phyloP scores from a whole-genome alignment of 1,140 invertebrate species.

The Lepidurus couesii region DNA sequence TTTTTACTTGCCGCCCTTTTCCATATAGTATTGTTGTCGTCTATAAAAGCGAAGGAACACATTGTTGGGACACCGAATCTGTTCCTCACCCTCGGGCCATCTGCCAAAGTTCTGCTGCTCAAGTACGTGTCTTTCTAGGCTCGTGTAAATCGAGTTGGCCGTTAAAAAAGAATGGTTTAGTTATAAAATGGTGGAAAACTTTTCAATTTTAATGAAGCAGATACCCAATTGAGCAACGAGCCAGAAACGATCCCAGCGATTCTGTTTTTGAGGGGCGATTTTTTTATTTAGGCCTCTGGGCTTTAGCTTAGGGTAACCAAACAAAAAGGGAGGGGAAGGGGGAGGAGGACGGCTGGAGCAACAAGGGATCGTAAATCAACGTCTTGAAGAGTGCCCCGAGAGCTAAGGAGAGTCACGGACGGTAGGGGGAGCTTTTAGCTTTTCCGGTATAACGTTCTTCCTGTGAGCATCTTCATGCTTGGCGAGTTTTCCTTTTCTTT shows the following conservation, averaged over 20 bases:
- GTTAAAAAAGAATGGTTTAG: no score
- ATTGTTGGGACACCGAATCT: neutral
- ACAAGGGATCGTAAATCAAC: slow-evolving; percentile 18
- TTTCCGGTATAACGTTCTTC: neutral
- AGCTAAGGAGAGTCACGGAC: slow-evolving; percentile 18
- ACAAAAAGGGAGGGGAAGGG: neutral
- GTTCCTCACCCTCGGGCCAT: neutral
- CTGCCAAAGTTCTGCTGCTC: neutral
- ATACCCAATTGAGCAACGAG: slow-evolving; percentile 1
- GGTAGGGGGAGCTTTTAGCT: slow-evolving; percentile 20
- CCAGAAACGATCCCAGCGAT: neutral
- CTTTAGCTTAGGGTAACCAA: neutral
- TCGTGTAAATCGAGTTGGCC: no score
- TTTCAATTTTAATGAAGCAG: slow-evolving; percentile 1
- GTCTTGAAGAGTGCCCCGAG: slow-evolving; percentile 4
- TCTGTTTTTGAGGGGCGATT: neutral
- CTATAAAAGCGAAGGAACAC: neutral
- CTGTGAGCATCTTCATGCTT: slow-evolving; percentile 4
- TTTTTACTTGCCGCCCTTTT: neutral
- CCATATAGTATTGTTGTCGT: neutral
- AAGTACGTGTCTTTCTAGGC: no score
- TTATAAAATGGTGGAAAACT: neutral
- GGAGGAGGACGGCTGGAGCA: neutral
- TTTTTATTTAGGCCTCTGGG: neutral
- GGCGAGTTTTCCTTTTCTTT: neutral